Evolutionary conservation across 2,113 vertebrate species (phyloP).

Genomic region (Oncorhynchus clarkii): DNA sequence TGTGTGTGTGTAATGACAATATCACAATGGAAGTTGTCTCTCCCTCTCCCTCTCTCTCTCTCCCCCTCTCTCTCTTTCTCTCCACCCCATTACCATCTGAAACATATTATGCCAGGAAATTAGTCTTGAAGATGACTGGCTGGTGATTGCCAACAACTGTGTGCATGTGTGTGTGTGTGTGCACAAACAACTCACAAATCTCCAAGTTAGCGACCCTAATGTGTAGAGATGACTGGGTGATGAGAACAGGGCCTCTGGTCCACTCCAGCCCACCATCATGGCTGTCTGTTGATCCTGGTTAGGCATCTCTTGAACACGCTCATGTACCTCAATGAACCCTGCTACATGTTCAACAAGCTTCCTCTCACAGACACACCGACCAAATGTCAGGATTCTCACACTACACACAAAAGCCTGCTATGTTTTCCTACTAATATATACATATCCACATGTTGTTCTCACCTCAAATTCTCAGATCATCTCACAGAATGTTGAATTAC

Average conservation of each 20-base stretch:
- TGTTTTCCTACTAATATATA: constrained; percentile 7
- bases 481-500: not conserved
- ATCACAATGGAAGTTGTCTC: no score
- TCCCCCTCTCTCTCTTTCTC: no score
- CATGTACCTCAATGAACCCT: not conserved
- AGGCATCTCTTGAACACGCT: constrained; percentile 17
- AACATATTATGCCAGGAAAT: constrained; percentile 63
- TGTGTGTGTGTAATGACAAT: constrained; percentile 58
- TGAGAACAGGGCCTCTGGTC: constrained; percentile 24
- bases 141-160: constrained; percentile 53
- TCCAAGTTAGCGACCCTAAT: not conserved
- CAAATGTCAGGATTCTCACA: constrained; percentile 19
- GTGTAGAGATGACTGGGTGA: constrained; percentile 13
- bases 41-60: no score
- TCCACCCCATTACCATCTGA: constrained; percentile 64
- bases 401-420: not conserved
- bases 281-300: constrained; percentile 15
- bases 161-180: constrained; percentile 4
- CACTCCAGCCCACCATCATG: constrained; percentile 14
- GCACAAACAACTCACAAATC: constrained; percentile 5
- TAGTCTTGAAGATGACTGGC: constrained; percentile 65
- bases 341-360: constrained; percentile 12
- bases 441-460: not conserved
- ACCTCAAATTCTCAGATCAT: no score
- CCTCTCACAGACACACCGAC: not conserved